A percentile compares a stretch with the other conserved stretches of the same genome.
phyloP scores from a whole-genome alignment of 2,888 invertebrate genomes.

The Macrosoma leucophasiata region DNA sequence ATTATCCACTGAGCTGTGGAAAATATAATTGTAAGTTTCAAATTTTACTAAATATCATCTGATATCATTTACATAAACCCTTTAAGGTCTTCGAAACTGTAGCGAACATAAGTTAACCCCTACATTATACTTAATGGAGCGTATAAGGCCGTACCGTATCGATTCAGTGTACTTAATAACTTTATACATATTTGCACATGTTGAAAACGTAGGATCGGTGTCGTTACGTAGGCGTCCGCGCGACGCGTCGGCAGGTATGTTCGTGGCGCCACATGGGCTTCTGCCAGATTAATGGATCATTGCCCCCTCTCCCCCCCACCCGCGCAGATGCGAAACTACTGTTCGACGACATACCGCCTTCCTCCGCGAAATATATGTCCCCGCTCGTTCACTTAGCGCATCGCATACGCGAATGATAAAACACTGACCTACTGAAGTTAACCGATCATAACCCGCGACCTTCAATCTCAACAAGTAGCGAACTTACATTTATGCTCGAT shows the following conservation, averaged over 20 bases:
- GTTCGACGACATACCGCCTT: slow-evolving; percentile 61
- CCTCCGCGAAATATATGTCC: slow-evolving; percentile 32
- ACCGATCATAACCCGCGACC: slow-evolving; percentile 53
- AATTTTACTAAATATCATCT: too few relatives aligned
- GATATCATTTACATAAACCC: too few relatives aligned
- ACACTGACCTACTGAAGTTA: slow-evolving; percentile 54
- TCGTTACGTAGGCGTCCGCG: slow-evolving; percentile 72
- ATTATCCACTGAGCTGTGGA: too few relatives aligned
- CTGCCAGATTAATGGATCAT: slow-evolving; percentile 89
- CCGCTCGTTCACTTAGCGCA: slow-evolving; percentile 19
- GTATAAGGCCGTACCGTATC: slow-evolving; percentile 4
- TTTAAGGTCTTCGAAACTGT: too few relatives aligned
- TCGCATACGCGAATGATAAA: slow-evolving; percentile 27
- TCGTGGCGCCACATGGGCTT: slow-evolving; percentile 86
- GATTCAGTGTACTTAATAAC: slow-evolving; percentile 23
- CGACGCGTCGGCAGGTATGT: slow-evolving; percentile 71
- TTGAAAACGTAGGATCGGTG: slow-evolving; percentile 54
- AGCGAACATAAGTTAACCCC: too few relatives aligned
- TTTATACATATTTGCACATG: slow-evolving; percentile 38
- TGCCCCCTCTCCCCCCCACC: slow-evolving; percentile 76
- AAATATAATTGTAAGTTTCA: too few relatives aligned
- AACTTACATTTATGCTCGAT: slow-evolving; percentile 73
- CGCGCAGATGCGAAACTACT: slow-evolving; percentile 63
- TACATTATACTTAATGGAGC: slow-evolving; percentile 7
- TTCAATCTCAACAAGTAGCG: slow-evolving; percentile 71